Percentiles rank a stretch among this genome's conserved stretches.
phyloP scores from a whole-genome alignment of 2,113 vertebrate genomes.

The Rattus norvegicus region GRCr8 NC_086036.1:59747001-59747500 shows the following conservation, averaged over 20 bases:
- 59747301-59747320: neutral
- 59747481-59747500: neutral
- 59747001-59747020: neutral
- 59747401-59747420: neutral
- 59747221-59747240: too few species aligned
- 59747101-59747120: too few species aligned
- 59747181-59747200: too few species aligned
- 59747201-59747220: too few species aligned
- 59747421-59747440: neutral
- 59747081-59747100: too few species aligned
- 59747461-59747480: neutral
- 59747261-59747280: too few species aligned
- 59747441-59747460: neutral
- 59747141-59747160: too few species aligned
- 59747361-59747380: neutral
- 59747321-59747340: neutral
- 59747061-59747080: neutral
- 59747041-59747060: neutral
- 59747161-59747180: too few species aligned
- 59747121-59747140: neutral
- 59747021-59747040: neutral
- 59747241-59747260: too few species aligned
- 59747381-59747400: fast-evolving
- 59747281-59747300: neutral
- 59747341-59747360: neutral